Base-by-base conservation (phyloP, 2,113 vertebrate species). In the Amblyopsis rosae region DNA sequence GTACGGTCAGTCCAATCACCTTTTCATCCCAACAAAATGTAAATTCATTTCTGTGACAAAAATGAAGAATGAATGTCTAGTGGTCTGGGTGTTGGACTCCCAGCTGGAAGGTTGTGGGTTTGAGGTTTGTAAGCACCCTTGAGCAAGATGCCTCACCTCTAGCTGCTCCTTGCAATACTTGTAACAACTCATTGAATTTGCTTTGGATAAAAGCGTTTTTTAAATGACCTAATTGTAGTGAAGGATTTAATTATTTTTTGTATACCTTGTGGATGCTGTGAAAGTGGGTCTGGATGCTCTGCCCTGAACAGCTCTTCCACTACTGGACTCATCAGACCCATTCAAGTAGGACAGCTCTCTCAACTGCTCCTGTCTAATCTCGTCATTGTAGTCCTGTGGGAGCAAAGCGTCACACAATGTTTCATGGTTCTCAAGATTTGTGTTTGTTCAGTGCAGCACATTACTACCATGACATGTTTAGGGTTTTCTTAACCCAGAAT, bases 311-410 rank as follows among this genome's bases (percentile, higher is more conserved):
- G 89, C 93, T 81, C 96, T 93, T 70, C 94, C 95, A 83, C 95
- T 93, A 74, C 88, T 90, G 55, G 95, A 93, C 61, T 99, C 96
- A 6, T 99, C 96, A 1, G 96, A 98, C 70, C 96, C 97, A 0
- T 99, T 99, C 86, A 99, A 88, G 75, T 96, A 95, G 0, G 96
- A 99, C 61, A 99, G 90, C 85, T 99, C 98, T 77, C 97, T 93
- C 76, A 99, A 91, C 59, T 99, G 98, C 83, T 99, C 97, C 86
- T 99, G 98, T 70, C 98, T 95, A 85, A 99, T 99, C 91, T 99
- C 96, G 84, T 99, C 98, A 72, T 99, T 99, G 81, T 99, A 99
- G 87, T 99, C 98, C 98, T 99, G 80, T 16, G 85, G 88, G 64
- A 74, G 50, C 79, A 80, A 79, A 82, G 67, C 17, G 59, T 54